Evolutionary conservation across 2,888 invertebrate genomes (phyloP), one percentile per base, ranked within the genome.

Genomic region (Osmoderma eremita): DNA sequence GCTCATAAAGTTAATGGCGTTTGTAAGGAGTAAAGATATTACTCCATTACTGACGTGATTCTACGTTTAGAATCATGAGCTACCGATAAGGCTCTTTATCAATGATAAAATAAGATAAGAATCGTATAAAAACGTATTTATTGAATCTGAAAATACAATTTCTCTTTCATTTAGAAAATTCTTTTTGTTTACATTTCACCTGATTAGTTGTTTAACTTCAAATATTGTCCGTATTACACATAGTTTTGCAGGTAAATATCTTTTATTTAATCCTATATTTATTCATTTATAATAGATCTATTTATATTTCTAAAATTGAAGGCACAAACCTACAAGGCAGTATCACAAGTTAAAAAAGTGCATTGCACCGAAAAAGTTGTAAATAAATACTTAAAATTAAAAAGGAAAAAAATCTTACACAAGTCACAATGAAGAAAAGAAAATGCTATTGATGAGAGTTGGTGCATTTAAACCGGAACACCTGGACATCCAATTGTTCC

Each of bases 301-400:
- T 30, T 30, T 30, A 12, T 10, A 48, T 48, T 13, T 48, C 20
- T 48, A 4, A 48, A 48, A 68, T 69, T 67, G 67, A 75, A 75
- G 75, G 75, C 75, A 75, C 74, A 73, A 71, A 75, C 73, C 74
- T 72, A 71, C 63, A 3, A 65, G 58, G 58, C 49, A 67, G 70
- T 75, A 75, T 75, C 74, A 75, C 74, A 74, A 67, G 64, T 71
- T 68, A 67, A 65, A 69, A 63, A 64, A 67, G 73, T 73, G 73
- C 72, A 70, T 65, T 63, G 72, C 74, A 73, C 73, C 66, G 38
- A 68, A 39, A 50, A 65, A 45, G 22, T 18, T 54, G 39, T 24
- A 58, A 68, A 65, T 68, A 68, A 68, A 68, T 68, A 68, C 48
- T 67, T 62, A 62, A 62, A 51, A 58, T 30, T 22, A 30, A 22